Percentiles rank a stretch among this genome's conserved stretches.
These are phyloP conservation scores for Therioaphis trifolii DNA, from an alignment of 2,888 invertebrate genomes.

Conservation along the genomic window DNA sequence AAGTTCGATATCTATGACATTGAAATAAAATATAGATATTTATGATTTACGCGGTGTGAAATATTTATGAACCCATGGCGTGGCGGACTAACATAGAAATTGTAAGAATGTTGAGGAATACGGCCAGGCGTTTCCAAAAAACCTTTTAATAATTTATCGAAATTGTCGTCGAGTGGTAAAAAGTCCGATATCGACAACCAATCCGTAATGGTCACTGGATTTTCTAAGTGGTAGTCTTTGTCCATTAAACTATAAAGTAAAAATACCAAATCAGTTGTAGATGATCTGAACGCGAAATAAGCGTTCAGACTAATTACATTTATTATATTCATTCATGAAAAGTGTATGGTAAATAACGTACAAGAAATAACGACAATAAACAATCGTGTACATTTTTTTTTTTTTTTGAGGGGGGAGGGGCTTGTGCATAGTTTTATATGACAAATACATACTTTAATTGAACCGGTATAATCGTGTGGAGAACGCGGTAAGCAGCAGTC, in stretches of 20 bases:
- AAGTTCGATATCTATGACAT: constrained; percentile 84
- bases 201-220: constrained; percentile 49
- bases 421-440: no score
- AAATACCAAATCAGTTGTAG: no score
- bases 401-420: no score
- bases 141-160: constrained; percentile 63
- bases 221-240: constrained; percentile 45
- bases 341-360: no score
- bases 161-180: constrained; percentile 57
- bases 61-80: not conserved
- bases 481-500: constrained; percentile 90
- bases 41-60: no score
- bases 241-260: constrained; percentile 58
- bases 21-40: constrained; percentile 68
- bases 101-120: constrained; percentile 27
- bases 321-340: no score
- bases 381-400: no score
- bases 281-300: no score
- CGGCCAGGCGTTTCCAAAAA: constrained; percentile 57
- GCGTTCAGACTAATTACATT: no score
- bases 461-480: constrained; percentile 77
- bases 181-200: constrained; percentile 60
- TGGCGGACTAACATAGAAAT: constrained; percentile 16
- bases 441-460: constrained; percentile 37
- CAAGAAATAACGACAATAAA: no score